These are phyloP conservation scores for Engraulis encrasicolus DNA, from an alignment of 2,113 vertebrate genomes.

Conservation along the genomic window DNA sequence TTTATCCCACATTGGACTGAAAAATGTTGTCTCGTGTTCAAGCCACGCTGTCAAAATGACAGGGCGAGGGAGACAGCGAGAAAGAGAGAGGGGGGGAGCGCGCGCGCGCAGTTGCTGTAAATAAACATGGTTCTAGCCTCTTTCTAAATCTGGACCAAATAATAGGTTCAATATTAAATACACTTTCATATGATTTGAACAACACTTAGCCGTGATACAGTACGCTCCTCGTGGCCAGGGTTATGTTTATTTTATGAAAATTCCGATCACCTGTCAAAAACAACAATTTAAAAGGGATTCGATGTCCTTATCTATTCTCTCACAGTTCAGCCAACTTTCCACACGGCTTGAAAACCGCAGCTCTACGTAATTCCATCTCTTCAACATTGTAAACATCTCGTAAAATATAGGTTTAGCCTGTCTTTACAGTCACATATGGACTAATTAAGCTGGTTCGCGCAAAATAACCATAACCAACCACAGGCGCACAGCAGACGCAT, in stretches of 20 bases:
- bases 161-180: constrained; percentile 14
- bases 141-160: constrained; percentile 34
- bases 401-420: neutral
- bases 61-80: constrained; percentile 40
- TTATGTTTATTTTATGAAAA: neutral
- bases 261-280: neutral
- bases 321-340: constrained; percentile 28
- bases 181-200: neutral
- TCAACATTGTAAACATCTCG: neutral
- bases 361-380: neutral
- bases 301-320: too few relatives aligned
- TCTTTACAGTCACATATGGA: neutral
- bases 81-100: constrained; percentile 29
- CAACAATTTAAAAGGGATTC: neutral
- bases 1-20: constrained; percentile 68
- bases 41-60: constrained; percentile 67
- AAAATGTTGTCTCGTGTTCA: constrained; percentile 66
- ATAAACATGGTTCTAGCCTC: constrained; percentile 22
- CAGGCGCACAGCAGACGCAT: neutral
- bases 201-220: neutral
- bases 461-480: neutral
- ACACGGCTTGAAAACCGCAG: too few relatives aligned
- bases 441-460: neutral
- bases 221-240: neutral
- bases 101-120: constrained; percentile 24